Evolutionary conservation across 2,797 vertebrate species (phyloP).

Genomic region (Nannoperca obscura): DNA sequence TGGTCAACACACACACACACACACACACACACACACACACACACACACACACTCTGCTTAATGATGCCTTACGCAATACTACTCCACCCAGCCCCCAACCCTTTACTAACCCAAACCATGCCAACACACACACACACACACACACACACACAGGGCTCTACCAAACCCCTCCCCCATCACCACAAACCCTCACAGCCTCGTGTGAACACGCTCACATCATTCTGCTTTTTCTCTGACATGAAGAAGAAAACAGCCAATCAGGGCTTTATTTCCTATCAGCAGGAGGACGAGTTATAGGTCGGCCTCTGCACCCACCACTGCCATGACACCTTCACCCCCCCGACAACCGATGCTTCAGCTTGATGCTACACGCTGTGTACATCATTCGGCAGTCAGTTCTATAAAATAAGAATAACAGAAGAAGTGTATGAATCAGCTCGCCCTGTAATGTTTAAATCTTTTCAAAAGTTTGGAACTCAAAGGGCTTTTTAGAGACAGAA

Average conservation of each 20-base stretch:
- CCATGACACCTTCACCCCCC: background rate
- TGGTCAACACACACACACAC: constrained; percentile 61
- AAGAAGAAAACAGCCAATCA: background rate
- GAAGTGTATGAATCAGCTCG: background rate
- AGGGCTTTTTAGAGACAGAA: background rate
- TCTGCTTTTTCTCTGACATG: constrained; percentile 8
- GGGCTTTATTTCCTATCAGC: constrained; percentile 1
- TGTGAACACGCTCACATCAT: constrained; percentile 11
- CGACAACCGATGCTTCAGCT: background rate
- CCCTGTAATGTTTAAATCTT: too few relatives aligned
- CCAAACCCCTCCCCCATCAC: constrained; percentile 42
- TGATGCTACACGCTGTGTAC: background rate
- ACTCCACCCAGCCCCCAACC: constrained; percentile 77
- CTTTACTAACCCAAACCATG: constrained; percentile 66
- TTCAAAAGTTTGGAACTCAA: background rate
- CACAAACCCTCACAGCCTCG: constrained; percentile 16
- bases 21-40: constrained; percentile 42
- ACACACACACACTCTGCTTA: constrained; percentile 57
- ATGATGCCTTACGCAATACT: constrained; percentile 72
- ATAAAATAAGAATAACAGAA: too few relatives aligned
- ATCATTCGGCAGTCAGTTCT: too few relatives aligned
- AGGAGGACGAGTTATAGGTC: background rate
- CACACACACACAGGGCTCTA: constrained; percentile 25
- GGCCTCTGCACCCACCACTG: background rate
- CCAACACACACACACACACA: constrained; percentile 50